Base-by-base conservation (phyloP, 2,888 invertebrate species). In the Vannuccia rotundouncinata region DNA sequence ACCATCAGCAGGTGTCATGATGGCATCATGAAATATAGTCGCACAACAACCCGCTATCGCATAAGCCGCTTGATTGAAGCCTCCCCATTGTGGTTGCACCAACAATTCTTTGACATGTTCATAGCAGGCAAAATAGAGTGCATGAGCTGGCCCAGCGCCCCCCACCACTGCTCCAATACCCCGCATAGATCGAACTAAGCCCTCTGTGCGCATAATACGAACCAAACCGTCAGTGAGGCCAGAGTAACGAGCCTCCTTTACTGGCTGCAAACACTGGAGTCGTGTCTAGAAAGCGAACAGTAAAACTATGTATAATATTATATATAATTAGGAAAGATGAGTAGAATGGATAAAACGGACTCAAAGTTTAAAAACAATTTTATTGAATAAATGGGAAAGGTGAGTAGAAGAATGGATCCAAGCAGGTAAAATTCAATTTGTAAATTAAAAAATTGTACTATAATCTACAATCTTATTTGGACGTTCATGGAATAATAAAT, bases 81-180 rank as follows among this genome's bases (percentile, higher is more conserved):
- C 17, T 1, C 80, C 79, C 1, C n/a, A 66, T 0, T 28, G 27
- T 10, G 31, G 25, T 2, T 31, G 5, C 13, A n/a, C 22, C 28
- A 78, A 22, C 1, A 10, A n/a, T 17, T 31, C 74, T 90, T 98
- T 97, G 84, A 94, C 90, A 89, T 93, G 93, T 90, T 99, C 99
- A 89, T 99, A 99, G 85, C 95, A 93, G 83, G 95, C 95, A 91
- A 98, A 99, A 90, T 97, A 99, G 85, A 99, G 91, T 79, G 99
- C 98, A 90, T 99, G 99, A 83, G 98, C 98, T 78, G 99, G 99
- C 80, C 96, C 96, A 84, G 99, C 97, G 83, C 98, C 98, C 84
- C 92, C 89, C 83, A 97, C 92, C 88, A 98, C 95, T 82, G 95
- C 90, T 83, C 87, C 88, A 90, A 98, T 94, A 83, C 98, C 98